Evolutionary conservation across 2,797 vertebrate genomes (phyloP).

Genomic region (Diplodus sargus): DNA sequence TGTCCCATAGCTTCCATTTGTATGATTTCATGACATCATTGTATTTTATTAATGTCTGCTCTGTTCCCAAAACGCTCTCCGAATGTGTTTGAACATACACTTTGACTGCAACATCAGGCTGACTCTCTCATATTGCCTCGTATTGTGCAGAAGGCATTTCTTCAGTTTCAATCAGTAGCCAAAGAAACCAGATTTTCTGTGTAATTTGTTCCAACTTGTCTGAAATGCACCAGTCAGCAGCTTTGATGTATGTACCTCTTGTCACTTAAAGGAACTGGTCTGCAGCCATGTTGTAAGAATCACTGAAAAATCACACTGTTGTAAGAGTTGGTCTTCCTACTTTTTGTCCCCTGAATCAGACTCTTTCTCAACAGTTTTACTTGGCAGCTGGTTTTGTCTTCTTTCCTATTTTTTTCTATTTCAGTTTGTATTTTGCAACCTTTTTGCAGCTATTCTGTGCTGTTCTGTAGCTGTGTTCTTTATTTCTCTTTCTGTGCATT

Average conservation of each 20-base stretch:
- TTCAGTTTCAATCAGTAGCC: background rate
- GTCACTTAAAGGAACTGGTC: background rate
- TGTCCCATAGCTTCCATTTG: background rate
- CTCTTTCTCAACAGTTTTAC: no score
- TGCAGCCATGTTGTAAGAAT: background rate
- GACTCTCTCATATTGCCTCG: background rate
- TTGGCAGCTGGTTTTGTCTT: background rate
- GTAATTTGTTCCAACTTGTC: background rate
- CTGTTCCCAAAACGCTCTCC: background rate
- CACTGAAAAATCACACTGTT: no score
- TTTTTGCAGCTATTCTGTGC: background rate
- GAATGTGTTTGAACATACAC: background rate
- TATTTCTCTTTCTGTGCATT: background rate
- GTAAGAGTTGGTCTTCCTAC: background rate
- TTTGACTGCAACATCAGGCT: background rate
- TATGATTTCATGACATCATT: background rate
- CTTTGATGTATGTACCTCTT: background rate
- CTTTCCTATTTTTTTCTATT: background rate
- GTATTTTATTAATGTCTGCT: background rate
- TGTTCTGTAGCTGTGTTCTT: background rate
- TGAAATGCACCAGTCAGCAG: conserved; percentile 3
- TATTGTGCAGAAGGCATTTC: background rate
- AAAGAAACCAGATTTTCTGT: background rate
- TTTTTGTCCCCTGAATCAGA: background rate
- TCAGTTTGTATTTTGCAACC: background rate